Conservation (phyloP, 2,113 vertebrate species). For the Myotis brandtii region DNA sequence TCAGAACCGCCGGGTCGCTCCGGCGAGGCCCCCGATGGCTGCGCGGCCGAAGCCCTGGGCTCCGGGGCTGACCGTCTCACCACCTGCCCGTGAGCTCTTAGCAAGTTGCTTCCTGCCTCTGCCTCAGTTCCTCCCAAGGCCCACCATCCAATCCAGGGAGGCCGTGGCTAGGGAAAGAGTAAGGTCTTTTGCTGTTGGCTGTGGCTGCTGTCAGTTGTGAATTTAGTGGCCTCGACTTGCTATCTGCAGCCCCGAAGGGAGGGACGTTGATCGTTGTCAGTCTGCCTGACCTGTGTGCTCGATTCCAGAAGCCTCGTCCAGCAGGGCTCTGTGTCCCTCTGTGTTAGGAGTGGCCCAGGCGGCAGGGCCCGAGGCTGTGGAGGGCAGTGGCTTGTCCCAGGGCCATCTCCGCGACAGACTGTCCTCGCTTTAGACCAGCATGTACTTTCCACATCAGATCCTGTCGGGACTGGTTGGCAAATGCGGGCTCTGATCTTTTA, state of each 20-base stretch:
- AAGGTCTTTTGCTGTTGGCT: not conserved
- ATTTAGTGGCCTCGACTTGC: slow-evolving; percentile 53
- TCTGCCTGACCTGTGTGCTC: slow-evolving; percentile 57
- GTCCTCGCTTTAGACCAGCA: not conserved
- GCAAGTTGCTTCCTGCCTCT: not conserved
- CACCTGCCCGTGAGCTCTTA: not conserved
- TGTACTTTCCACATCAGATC: not conserved
- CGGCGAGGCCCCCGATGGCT: no score
- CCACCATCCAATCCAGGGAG: not conserved
- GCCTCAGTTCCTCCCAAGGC: not conserved
- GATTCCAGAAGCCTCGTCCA: slow-evolving; percentile 60
- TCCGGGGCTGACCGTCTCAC: not conserved
- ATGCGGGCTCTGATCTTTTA: not conserved
- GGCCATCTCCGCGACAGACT: not conserved
- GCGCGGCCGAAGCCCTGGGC: not conserved
- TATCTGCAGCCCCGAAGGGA: slow-evolving; percentile 36
- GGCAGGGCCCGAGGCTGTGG: slow-evolving; percentile 3
- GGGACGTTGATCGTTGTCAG: slow-evolving; percentile 45
- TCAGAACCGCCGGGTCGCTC: not conserved
- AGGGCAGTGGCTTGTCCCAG: not conserved
- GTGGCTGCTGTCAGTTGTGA: not conserved
- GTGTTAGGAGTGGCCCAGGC: not conserved
- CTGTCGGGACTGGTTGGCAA: not conserved
- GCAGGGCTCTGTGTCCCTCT: not conserved
- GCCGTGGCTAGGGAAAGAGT: not conserved